phyloP scores from a whole-genome alignment of 2,797 vertebrate species.

The Allobates femoralis region DNA sequence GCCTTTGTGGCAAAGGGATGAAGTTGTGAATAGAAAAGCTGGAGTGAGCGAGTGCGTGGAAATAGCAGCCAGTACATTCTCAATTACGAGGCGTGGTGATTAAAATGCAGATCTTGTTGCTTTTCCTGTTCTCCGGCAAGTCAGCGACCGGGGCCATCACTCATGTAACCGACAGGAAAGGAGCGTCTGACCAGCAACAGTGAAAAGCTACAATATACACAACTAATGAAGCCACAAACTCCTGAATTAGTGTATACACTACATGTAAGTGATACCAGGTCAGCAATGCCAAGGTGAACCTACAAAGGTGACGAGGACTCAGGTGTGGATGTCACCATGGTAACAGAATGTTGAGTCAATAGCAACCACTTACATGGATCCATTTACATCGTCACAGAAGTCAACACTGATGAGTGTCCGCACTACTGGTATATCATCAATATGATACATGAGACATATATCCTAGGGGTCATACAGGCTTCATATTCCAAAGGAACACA shows the following conservation, averaged over 20 bases:
- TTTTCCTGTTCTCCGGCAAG: slow-evolving; percentile 48
- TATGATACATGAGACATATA: no score
- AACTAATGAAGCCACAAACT: neutral
- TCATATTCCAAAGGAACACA: no score
- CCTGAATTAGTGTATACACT: neutral
- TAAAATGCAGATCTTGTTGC: slow-evolving; percentile 49
- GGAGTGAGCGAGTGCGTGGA: neutral
- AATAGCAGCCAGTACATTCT: slow-evolving; percentile 12
- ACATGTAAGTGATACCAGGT: neutral
- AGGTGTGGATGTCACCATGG: neutral
- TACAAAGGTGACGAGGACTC: neutral
- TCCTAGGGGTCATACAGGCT: no score
- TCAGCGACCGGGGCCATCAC: slow-evolving; percentile 10
- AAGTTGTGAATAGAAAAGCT: neutral
- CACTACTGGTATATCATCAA: no score
- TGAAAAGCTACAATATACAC: slow-evolving; percentile 1
- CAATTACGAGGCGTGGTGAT: slow-evolving; percentile 16
- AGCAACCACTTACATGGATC: neutral
- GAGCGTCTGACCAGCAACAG: slow-evolving; percentile 27
- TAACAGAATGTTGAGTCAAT: neutral
- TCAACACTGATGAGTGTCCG: no score
- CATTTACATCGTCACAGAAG: neutral
- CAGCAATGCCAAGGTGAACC: neutral
- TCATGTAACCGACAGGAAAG: slow-evolving; percentile 43
- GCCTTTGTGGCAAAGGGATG: neutral